These are phyloP conservation scores for Harmothoe impar DNA, from an alignment of 2,888 invertebrate species.

Conservation along the genomic window DNA sequence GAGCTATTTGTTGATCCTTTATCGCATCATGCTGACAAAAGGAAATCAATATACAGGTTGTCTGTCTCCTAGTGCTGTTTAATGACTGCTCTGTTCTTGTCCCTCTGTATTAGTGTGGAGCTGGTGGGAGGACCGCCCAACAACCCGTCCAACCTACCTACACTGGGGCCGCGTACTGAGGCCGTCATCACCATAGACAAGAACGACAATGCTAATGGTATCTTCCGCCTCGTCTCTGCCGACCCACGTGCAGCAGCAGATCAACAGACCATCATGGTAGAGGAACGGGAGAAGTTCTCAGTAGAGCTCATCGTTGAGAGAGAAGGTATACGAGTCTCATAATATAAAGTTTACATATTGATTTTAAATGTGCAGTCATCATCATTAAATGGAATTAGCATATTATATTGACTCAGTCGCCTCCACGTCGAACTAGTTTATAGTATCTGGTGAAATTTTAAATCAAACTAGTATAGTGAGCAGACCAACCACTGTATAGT, in stretches of 20 bases:
- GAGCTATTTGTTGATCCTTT: too few relatives aligned
- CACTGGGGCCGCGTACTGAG: conserved; percentile 72
- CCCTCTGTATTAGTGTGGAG: conserved; percentile 72
- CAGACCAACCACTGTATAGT: too few relatives aligned
- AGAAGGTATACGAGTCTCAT: conserved; percentile 75
- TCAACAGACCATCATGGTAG: conserved; percentile 75
- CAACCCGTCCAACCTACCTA: conserved; percentile 74
- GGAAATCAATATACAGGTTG: too few relatives aligned
- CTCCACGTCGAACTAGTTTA: too few relatives aligned
- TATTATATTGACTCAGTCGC: too few relatives aligned
- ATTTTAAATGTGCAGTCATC: too few relatives aligned
- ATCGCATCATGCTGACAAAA: too few relatives aligned
- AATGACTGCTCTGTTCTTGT: too few relatives aligned
- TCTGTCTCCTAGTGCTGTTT: too few relatives aligned
- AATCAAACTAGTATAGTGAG: too few relatives aligned
- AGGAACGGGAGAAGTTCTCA: conserved; percentile 77
- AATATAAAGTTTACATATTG: too few relatives aligned
- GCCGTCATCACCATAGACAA: conserved; percentile 76
- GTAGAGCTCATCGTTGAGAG: conserved; percentile 81
- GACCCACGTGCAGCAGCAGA: conserved; percentile 74
- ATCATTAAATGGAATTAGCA: not conserved
- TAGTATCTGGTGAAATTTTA: too few relatives aligned
- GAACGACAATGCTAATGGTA: conserved; percentile 81
- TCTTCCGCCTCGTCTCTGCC: conserved; percentile 78
- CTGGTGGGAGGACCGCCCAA: conserved; percentile 72